Base-by-base conservation (phyloP, 2,797 vertebrate genomes). In the Amazona ochrocephala region DNA sequence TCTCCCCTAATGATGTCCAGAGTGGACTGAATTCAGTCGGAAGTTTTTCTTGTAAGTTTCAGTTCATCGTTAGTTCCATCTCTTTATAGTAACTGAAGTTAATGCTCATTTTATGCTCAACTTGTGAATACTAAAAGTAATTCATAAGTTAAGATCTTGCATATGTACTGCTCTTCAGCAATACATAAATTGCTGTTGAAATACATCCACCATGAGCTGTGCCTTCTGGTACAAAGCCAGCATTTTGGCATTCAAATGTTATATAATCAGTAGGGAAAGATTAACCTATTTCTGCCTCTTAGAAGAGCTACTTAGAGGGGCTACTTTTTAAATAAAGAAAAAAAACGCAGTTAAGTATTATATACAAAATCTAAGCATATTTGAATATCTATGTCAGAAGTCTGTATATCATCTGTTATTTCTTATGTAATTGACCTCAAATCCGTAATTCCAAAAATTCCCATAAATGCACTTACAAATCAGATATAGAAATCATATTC, bases 201-300 rank as follows among this genome's bases (percentile, higher is more conserved):
- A 90, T 71, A 64, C 21, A 81, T 70, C n/a, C 78, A 58, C 30
- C 30, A 37, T 34, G 47, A 87, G 61, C 44, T 73, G 44, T 11
- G 2, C 66, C 78, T 84, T 79, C 44, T 39, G 22, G 37, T 51
- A 60, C 41, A 64, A 84, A 82, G 84, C 71, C 84, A 92, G 30
- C 32, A 73, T 71, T 90, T 94, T 84, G 80, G 73, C 70, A 88
- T 76, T 80, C 68, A 83, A 60, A 80, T 24, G 37, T 77, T 93
- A 93, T 13, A 70, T 44, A 87, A 88, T n/a, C 67, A 83, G 48
- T 8, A 89, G 65, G 47, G 51, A 79, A 93, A 26, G 74, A 94
- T 88, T 64, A 94, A 84, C 58, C 67, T 94, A 79, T 73, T 96
- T 90, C 45, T 92, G 67, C 29, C 50, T 76, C 68, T 73, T 58